Evolutionary conservation across 2,888 invertebrate genomes (phyloP), one percentile per base, ranked within the genome.

Genomic region (Tethea ocularis): DNA sequence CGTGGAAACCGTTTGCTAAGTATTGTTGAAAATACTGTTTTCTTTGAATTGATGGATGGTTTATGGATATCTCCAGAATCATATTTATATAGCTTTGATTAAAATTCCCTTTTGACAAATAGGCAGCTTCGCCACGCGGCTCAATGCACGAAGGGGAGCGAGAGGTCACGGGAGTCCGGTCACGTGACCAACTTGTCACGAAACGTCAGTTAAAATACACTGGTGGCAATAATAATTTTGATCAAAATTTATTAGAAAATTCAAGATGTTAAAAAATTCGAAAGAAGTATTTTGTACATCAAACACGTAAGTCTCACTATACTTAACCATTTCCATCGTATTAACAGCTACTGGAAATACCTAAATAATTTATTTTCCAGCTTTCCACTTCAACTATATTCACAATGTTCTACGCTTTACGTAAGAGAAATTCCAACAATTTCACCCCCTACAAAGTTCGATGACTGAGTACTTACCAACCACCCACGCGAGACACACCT

Each of bases 141-240:
- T 20, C 46, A 56, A 58, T 38, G 53, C 61, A 61, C 59, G 67
- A 63, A 59, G 56, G 52, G 62, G 63, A 67, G 62, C 56, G 66
- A 41, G 57, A 67, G 56, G 58, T 46, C 20, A 46, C 60, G 61
- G 57, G 59, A 60, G 66, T 60, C 63, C 69, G 69, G 77, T 78
- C 77, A 80, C 82, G 82, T 81, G 80, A 75, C 77, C 71, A 64
- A 58, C 63, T 61, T 70, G 72, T 68, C 72, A 80, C 71, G 70
- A 71, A 72, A 71, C 61, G 68, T 68, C 72, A 72, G 64, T 65
- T 64, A 60, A 63, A 59, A 61, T 65, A 67, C 68, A 62, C 63
- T 69, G 62, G 64, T 60, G 69, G 71, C 63, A 65, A 71, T 65
- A 13, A 33, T 33, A 13, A 2, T 33, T 3, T 2, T 33, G 33